Percentiles rank a stretch among this genome's conserved stretches.
phyloP scores from a whole-genome alignment of 2,113 vertebrate genomes.

The Prolemur simus region DNA sequence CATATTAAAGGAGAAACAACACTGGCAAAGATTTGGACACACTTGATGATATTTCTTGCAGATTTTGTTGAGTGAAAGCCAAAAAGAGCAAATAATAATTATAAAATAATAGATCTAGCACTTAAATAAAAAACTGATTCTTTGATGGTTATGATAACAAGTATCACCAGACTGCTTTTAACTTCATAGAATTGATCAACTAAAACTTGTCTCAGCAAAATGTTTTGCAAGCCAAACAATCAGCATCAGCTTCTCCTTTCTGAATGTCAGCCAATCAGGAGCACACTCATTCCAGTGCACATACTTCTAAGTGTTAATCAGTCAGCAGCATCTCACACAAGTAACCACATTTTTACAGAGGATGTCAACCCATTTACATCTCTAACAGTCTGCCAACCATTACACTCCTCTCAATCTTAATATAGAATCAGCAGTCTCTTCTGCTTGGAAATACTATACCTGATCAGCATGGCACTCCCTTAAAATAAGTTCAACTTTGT shows the following conservation, averaged over 20 bases:
- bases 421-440: not conserved
- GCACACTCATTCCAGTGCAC: not conserved
- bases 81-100: not conserved
- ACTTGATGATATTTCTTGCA: not conserved
- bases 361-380: not conserved
- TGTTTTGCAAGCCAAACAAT: not conserved
- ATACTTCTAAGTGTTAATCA: not conserved
- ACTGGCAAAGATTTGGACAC: accelerated
- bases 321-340: not conserved
- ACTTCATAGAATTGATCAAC: not conserved
- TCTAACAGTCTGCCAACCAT: not conserved
- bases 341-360: not conserved
- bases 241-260: not conserved
- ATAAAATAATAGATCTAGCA: not conserved
- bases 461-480: not conserved
- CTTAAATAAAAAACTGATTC: not conserved
- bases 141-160: not conserved
- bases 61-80: not conserved
- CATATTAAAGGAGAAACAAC: not conserved
- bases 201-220: not conserved
- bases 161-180: not conserved
- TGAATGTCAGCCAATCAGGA: not conserved
- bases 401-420: not conserved
- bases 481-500: not conserved
- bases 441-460: not conserved